phyloP scores from a whole-genome alignment of 2,797 vertebrate species.

The Cygnus olor region DNA sequence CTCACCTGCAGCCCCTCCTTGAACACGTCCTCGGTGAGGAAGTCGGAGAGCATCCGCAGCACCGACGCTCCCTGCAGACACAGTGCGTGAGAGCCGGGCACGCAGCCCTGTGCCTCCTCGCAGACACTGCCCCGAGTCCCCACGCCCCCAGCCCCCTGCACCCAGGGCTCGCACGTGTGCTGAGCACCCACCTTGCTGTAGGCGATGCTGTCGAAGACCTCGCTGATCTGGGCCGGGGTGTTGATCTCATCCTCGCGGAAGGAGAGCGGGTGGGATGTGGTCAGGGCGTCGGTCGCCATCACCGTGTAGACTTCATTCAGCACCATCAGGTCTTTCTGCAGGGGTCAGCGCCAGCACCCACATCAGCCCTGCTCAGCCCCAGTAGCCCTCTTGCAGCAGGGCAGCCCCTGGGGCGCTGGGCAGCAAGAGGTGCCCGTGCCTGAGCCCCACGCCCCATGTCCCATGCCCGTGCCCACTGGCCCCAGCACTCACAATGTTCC shows the following conservation, averaged over 20 bases:
- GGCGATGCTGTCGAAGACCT: conserved; percentile 90
- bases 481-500: conserved; percentile 84
- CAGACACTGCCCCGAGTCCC: neutral
- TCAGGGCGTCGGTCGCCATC: conserved; percentile 87
- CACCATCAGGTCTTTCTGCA: conserved; percentile 89
- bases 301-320: conserved; percentile 83
- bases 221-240: conserved; percentile 86
- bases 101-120: accelerated
- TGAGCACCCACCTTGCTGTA: conserved; percentile 90
- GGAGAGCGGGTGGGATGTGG: conserved; percentile 90
- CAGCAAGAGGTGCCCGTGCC: neutral
- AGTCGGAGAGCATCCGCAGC: conserved; percentile 91
- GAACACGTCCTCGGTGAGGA: conserved; percentile 88
- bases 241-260: conserved; percentile 84
- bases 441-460: neutral
- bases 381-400: accelerated
- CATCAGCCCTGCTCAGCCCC: neutral
- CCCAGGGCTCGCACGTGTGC: accelerated
- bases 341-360: accelerated
- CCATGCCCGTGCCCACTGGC: accelerated
- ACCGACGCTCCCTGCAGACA: conserved; percentile 87
- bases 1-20: conserved; percentile 88
- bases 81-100: neutral
- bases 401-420: neutral
- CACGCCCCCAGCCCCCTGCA: accelerated